These are phyloP conservation scores for Silurus lanzhouensis DNA, from an alignment of 2,797 vertebrate species.

Conservation along the genomic window DNA sequence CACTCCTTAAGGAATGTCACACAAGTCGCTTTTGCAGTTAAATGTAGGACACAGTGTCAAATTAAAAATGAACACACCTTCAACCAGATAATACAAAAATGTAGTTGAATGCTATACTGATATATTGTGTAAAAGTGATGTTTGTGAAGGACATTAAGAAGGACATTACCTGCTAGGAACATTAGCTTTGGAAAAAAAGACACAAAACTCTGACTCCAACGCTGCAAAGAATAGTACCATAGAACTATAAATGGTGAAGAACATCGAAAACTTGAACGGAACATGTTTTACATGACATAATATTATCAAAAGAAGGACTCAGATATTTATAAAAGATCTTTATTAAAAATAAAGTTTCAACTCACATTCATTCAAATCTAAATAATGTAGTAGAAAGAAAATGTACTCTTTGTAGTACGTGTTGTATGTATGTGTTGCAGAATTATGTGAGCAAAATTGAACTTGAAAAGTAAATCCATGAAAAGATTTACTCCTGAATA, in stretches of 20 bases:
- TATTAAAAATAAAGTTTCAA: slow-evolving; percentile 35
- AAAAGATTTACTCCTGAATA: slow-evolving; percentile 10
- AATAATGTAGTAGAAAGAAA: background rate
- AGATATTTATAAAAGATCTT: slow-evolving; percentile 13
- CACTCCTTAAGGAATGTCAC: background rate
- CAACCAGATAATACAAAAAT: too few relatives aligned
- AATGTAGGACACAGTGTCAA: background rate
- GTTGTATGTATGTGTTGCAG: background rate
- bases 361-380: background rate
- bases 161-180: background rate
- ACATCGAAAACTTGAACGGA: background rate
- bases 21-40: background rate
- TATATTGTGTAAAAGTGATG: background rate
- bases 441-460: background rate
- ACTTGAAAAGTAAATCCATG: background rate
- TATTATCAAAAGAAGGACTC: slow-evolving; percentile 14
- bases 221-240: too few relatives aligned
- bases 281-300: background rate
- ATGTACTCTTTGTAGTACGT: background rate
- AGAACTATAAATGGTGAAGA: background rate
- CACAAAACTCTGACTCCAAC: background rate
- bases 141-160: too few relatives aligned
- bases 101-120: background rate
- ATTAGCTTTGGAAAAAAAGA: background rate
- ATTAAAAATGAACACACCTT: background rate